Evolutionary conservation across 2,888 invertebrate species (phyloP).

Genomic region (Panzeria rudis): DNA sequence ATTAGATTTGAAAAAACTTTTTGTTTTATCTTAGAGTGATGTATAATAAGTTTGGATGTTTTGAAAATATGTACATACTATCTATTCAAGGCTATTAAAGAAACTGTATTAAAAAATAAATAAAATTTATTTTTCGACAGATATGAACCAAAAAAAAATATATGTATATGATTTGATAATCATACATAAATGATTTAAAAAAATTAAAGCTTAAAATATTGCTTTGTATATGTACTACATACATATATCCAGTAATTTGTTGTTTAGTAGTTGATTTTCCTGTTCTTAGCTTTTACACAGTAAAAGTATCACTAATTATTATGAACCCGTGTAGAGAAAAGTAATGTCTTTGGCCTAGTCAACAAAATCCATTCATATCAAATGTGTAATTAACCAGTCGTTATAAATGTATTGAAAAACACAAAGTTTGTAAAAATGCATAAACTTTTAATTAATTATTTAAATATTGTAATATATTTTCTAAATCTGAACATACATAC

Average conservation of each 20-base stretch:
- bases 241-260: background rate
- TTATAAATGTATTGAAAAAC: background rate
- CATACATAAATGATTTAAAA: no score
- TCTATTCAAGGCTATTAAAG: background rate
- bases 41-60: background rate
- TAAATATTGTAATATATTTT: slow-evolving; percentile 33
- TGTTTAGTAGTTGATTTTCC: no score
- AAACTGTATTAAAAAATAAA: background rate
- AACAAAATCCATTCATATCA: slow-evolving; percentile 11
- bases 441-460: slow-evolving; percentile 60
- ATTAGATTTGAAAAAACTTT: background rate
- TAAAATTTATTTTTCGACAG: background rate
- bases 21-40: background rate
- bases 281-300: background rate
- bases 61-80: no score
- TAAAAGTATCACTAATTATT: background rate
- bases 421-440: background rate
- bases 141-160: background rate
- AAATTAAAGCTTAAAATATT: no score
- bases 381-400: background rate
- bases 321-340: background rate
- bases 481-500: slow-evolving; percentile 6
- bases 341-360: background rate
- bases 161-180: background rate
- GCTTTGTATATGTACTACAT: no score